Base-by-base conservation (phyloP, 1,140 invertebrate genomes). In the Ditylenchus dipsaci region DNA sequence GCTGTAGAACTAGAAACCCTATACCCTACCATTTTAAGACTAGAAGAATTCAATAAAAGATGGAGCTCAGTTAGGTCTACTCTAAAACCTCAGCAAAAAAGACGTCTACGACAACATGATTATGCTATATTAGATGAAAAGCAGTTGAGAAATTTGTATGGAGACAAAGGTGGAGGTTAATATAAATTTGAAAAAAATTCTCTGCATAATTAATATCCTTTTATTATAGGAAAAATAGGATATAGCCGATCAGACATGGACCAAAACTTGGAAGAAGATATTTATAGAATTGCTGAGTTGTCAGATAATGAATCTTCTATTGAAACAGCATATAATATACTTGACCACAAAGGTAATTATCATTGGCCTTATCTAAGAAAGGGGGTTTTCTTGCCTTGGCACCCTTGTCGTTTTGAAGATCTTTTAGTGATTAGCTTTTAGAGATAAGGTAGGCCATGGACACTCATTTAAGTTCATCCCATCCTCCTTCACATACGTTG, bases 11-110 rank as follows among this genome's bases (percentile, higher is more conserved):
- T 71, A 3, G 47, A 73, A 30, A 17, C 3, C 15, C 23, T 71
- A 33, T 71, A 71, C 23, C 69, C 69, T 29, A 61, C 29, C 9
- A 19, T 71, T 7, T 13, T 71, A 19, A 71, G 49, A 45, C 56
- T 71, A n/a, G 71, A 71, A 56, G 5, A 29, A 7, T 56, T 73
- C 5, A 67, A 71, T 7, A 45, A 58, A 53, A 42, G 47, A 0
- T 71, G 69, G 69, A 53, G 56, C 26, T 29, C 17, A 27, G 49
- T 70, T 13, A 47, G 38, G 21, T 17, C n/a, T 23, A 69, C 33
- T 13, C 53, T 68, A 30, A 57, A 29, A 15, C 8, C 21, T 17
- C 15, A 57, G 21, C 68, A 70, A 29, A 42, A n/a, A 23, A 57
- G 29, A 33, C 23, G 23, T 3, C 23, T 70, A 21, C 17, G n/a